Conservation (phyloP, 2,888 invertebrate species). For the Andrena marginata region DNA sequence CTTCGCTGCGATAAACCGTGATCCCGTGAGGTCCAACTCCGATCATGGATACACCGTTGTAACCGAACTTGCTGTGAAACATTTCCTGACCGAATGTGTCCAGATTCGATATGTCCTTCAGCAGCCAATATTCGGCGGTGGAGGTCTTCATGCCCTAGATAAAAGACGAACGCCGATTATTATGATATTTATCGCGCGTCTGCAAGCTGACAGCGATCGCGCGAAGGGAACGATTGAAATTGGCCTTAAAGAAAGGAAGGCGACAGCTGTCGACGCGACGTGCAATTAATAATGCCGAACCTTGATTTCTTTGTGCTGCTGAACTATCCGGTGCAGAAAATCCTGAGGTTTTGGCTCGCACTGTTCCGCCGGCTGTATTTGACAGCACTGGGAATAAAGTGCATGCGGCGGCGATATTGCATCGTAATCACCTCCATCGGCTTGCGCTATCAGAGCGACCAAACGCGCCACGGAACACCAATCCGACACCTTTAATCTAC, state of each 20-base stretch:
- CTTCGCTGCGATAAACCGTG: slow-evolving; percentile 89
- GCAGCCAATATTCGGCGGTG: slow-evolving; percentile 93
- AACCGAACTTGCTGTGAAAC: slow-evolving; percentile 90
- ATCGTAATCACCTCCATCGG: slow-evolving; percentile 91
- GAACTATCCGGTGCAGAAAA: slow-evolving; percentile 88
- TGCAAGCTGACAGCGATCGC: neutral
- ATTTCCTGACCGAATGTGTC: slow-evolving; percentile 94
- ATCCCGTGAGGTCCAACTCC: slow-evolving; percentile 95
- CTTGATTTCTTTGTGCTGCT: slow-evolving; percentile 88
- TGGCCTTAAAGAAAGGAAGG: too few relatives aligned
- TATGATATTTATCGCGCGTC: neutral
- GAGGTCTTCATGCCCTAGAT: slow-evolving; percentile 88
- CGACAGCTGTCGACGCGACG: neutral
- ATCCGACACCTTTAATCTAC: slow-evolving; percentile 90
- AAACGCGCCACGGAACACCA: slow-evolving; percentile 90
- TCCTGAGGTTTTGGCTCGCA: slow-evolving; percentile 88
- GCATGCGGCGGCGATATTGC: slow-evolving; percentile 87
- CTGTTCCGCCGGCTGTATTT: slow-evolving; percentile 87
- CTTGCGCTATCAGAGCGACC: slow-evolving; percentile 91
- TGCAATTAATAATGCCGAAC: slow-evolving; percentile 62
- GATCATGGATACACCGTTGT: slow-evolving; percentile 86
- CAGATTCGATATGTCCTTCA: slow-evolving; percentile 92
- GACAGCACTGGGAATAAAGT: slow-evolving; percentile 88
- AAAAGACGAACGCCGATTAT: neutral
- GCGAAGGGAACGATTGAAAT: neutral